These are phyloP conservation scores for Rhagologus leucostigma DNA, from an alignment of 2,113 vertebrate species.

Conservation along the genomic window DNA sequence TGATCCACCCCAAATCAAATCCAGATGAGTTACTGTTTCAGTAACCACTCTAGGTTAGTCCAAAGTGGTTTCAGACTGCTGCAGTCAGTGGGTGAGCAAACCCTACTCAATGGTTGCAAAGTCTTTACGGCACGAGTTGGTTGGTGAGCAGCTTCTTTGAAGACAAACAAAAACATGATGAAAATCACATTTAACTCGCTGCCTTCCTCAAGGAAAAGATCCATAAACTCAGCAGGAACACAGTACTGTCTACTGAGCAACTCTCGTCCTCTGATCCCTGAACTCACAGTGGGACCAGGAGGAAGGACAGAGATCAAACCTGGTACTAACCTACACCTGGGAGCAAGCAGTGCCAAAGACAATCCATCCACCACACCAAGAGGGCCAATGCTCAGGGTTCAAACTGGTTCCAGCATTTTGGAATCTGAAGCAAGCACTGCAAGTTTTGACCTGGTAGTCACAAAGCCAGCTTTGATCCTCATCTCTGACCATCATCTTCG, in stretches of 20 bases:
- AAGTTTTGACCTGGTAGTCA: background rate
- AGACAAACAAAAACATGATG: fast-evolving
- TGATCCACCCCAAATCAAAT: background rate
- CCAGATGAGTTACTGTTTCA: background rate
- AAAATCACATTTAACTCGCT: background rate
- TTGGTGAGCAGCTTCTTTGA: background rate
- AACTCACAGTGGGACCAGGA: background rate
- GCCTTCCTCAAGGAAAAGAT: background rate
- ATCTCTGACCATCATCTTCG: too few relatives aligned
- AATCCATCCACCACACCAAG: background rate
- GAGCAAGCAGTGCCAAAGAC: background rate
- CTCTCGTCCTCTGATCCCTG: background rate
- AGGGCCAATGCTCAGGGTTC: background rate
- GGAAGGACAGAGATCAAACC: background rate
- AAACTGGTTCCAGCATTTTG: background rate
- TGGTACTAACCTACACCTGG: background rate
- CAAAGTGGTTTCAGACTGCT: background rate
- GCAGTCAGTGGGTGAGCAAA: background rate
- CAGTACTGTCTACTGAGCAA: background rate
- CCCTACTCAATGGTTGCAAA: background rate
- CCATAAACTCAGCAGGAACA: background rate
- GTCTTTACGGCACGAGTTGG: background rate
- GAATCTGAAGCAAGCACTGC: background rate
- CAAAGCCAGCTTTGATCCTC: background rate
- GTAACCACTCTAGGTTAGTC: background rate